These are phyloP conservation scores for Cottus gobio DNA, from an alignment of 2,113 vertebrate genomes.

Conservation along the genomic window DNA sequence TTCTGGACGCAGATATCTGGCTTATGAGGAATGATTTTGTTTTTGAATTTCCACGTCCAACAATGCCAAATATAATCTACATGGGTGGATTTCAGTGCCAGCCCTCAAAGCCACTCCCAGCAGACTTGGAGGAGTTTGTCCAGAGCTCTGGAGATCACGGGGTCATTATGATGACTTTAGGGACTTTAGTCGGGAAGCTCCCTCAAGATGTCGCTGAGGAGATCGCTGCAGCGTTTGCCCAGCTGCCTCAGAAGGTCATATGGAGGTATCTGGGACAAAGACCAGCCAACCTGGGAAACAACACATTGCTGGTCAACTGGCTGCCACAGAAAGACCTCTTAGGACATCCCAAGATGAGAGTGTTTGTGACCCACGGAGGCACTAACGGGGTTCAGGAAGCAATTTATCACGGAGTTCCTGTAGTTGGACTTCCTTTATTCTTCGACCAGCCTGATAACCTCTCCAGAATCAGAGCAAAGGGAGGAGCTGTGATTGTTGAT, in stretches of 20 bases:
- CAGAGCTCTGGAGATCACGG: conserved; percentile 79
- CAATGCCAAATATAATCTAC: conserved; percentile 74
- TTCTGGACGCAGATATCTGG: conserved; percentile 80
- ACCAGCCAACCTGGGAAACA: no score
- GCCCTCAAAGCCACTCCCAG: conserved; percentile 52
- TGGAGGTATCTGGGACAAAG: conserved; percentile 76
- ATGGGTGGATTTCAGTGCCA: conserved; percentile 75
- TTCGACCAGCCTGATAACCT: no score
- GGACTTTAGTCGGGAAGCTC: conserved; percentile 70
- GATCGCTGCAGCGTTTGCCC: conserved; percentile 78
- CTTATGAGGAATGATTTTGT: conserved; percentile 81
- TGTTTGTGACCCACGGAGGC: no score
- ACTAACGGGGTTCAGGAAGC: no score
- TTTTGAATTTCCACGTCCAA: conserved; percentile 78
- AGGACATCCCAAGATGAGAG: no score
- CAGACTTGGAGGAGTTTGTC: conserved; percentile 68
- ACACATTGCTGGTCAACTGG: no score
- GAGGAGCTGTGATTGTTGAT: conserved; percentile 72
- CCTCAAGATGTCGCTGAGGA: conserved; percentile 68
- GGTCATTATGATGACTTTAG: conserved; percentile 77
- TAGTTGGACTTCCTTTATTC: no score
- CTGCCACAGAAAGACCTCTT: no score
- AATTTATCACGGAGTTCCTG: no score
- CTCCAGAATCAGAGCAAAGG: conserved; percentile 71
- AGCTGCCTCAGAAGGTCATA: conserved; percentile 79